Conservation (phyloP, 2,113 vertebrate genomes). For the Vireo altiloquus region DNA sequence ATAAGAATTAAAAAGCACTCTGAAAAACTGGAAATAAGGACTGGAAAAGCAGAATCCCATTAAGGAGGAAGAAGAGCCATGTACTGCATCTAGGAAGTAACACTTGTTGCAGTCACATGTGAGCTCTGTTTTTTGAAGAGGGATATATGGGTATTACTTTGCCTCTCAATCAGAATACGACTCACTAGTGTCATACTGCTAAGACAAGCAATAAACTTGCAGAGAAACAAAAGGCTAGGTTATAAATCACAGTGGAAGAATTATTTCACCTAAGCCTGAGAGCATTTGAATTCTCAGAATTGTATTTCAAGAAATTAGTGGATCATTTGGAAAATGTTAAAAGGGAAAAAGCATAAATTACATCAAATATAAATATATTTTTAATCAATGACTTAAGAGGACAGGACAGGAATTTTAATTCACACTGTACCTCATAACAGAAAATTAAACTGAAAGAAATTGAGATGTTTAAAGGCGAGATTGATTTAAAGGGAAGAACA, state of each 20-base stretch:
- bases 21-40: background rate
- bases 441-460: background rate
- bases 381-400: background rate
- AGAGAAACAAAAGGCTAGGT: background rate
- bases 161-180: background rate
- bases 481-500: background rate
- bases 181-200: background rate
- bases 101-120: background rate
- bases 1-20: background rate
- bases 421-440: background rate
- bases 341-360: background rate
- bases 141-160: background rate
- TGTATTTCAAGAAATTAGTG: background rate
- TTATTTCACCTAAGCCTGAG: background rate
- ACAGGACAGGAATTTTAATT: background rate
- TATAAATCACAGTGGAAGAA: background rate
- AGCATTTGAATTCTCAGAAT: background rate
- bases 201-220: background rate
- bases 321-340: background rate
- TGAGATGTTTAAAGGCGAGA: background rate
- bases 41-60: background rate
- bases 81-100: background rate
- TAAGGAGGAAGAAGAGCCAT: background rate
- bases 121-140: background rate
- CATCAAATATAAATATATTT: background rate